Percentiles rank a stretch among this genome's conserved stretches.
These are phyloP conservation scores for Spongilla lacustris DNA, from an alignment of 37 sponge, comb jelly and placozoan genomes.

Conservation along the genomic window DNA sequence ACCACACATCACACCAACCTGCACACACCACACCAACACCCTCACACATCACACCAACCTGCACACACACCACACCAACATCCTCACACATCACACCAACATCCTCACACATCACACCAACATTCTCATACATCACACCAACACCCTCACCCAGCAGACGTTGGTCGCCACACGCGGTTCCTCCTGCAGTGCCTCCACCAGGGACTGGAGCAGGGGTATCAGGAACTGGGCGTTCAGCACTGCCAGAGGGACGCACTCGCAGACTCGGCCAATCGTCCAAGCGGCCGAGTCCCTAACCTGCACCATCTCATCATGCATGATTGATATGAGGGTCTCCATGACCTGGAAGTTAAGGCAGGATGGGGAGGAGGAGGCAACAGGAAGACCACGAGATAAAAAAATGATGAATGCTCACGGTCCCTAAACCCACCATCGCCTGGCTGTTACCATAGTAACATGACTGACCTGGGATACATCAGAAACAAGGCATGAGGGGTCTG, in stretches of 20 bases:
- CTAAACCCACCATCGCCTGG: neutral
- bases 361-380: neutral
- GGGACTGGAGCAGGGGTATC: constrained; percentile 64
- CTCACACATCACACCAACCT: neutral
- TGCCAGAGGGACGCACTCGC: constrained; percentile 84
- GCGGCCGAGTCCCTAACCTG: constrained; percentile 96
- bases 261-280: constrained; percentile 95
- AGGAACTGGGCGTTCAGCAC: constrained; percentile 65
- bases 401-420: neutral
- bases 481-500: constrained; percentile 40
- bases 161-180: constrained; percentile 97
- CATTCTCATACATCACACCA: neutral
- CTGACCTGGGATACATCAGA: constrained; percentile 45
- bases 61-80: neutral
- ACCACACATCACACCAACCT: neutral
- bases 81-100: neutral
- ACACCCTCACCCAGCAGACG: constrained; percentile 87
- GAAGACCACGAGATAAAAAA: neutral
- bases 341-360: constrained; percentile 37
- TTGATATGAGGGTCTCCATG: constrained; percentile 60
- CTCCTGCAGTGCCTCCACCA: constrained; percentile 69
- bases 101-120: neutral
- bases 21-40: neutral
- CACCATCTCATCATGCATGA: constrained; percentile 81
- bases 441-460: neutral